Evolutionary conservation across 2,888 invertebrate genomes (phyloP), one percentile per base, ranked within the genome.

Genomic region (Pycnomerus fuliginosus): DNA sequence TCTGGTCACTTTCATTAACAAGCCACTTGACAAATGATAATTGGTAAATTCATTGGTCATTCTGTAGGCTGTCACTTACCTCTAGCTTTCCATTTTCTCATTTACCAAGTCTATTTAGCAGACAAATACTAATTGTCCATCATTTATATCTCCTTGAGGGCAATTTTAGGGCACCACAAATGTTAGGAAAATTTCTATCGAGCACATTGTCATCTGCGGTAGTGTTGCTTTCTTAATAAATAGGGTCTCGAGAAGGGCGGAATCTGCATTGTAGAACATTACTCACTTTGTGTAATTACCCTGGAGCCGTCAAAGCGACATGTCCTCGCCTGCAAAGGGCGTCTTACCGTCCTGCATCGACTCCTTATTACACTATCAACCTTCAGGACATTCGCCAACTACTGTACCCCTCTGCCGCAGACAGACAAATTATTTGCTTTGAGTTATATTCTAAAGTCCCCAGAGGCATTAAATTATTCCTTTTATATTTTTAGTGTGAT

Each of bases 11-110:
- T 72, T 71, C 72, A 72, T 72, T 71, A 71, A 71, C 68, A 63
- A 64, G 66, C 66, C 68, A 68, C 70, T 71, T 72, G 72, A 72
- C 71, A 72, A 72, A 72, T 72, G 72, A 70, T 72, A 72, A 72
- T 72, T 71, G 71, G 69, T 62, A 65, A 61, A 64, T 65, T 68
- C 62, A 71, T 72, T 71, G 71, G 72, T 71, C 70, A 70, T 69
- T 70, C 64, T 61, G 64, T 64, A 62, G 60, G 64, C 69, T 70
- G 70, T 70, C 71, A 69, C 68, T 70, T 69, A 69, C 67, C 69
- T 70, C 56, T 52, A 50, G 50, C 52, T 52, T 48, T 52, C 55
- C 53, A 55, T 57, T 64, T 67, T 58, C 67, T 62, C 65, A 63
- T 68, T 68, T 63, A 66, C 66, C 56, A 56, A 64, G 61, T 62